Conservation (phyloP, 1,140 invertebrate genomes). For the Dinothrombium tinctorium region DNA sequence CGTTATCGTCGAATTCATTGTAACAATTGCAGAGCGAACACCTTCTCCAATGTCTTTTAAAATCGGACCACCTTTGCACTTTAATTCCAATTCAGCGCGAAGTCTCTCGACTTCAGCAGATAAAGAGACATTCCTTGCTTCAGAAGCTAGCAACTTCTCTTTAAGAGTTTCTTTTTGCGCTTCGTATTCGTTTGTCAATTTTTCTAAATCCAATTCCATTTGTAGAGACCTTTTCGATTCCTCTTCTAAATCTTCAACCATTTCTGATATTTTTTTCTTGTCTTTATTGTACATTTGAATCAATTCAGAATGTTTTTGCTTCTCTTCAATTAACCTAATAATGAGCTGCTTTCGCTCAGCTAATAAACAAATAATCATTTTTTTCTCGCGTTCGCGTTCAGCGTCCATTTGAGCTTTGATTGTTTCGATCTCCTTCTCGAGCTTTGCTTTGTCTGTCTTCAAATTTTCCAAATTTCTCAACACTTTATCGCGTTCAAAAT, state of each 20-base stretch:
- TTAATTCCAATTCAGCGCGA: constrained; percentile 34
- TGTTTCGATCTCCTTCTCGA: constrained; percentile 55
- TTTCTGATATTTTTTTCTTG: constrained; percentile 48
- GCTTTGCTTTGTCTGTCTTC: constrained; percentile 29
- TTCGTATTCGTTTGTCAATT: constrained; percentile 51
- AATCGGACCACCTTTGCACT: constrained; percentile 20
- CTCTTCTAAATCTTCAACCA: constrained; percentile 62
- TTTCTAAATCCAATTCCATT: constrained; percentile 70
- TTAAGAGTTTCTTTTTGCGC: constrained; percentile 47
- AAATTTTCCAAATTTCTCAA: neutral
- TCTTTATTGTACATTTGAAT: constrained; percentile 51
- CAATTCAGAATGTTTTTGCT: constrained; percentile 52
- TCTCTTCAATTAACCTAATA: constrained; percentile 54
- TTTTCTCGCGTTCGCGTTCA: constrained; percentile 49
- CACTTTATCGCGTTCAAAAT: neutral
- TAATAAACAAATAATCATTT: constrained; percentile 47
- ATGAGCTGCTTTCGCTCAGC: constrained; percentile 62
- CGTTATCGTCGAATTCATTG: constrained; percentile 18
- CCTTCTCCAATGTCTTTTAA: constrained; percentile 16
- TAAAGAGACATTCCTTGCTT: constrained; percentile 18
- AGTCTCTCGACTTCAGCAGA: constrained; percentile 34
- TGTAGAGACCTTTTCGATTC: constrained; percentile 67
- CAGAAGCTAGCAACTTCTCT: constrained; percentile 27
- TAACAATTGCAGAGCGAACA: constrained; percentile 17
- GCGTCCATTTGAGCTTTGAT: constrained; percentile 44